phyloP scores from a whole-genome alignment of 2,888 invertebrate genomes.

The Zhengitettix transpicula region DNA sequence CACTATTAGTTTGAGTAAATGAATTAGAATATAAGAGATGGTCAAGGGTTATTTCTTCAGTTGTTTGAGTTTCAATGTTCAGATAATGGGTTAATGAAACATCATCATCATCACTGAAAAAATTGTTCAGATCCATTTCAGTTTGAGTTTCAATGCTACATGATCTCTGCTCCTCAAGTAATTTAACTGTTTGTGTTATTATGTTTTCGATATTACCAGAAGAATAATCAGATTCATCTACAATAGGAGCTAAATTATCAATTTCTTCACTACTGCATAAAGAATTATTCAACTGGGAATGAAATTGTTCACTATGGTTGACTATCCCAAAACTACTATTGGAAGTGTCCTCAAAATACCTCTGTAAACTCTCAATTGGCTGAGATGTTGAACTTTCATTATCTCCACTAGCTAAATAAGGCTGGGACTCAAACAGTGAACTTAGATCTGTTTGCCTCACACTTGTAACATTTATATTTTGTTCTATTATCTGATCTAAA shows the following conservation, averaged over 20 bases:
- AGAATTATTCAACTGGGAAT: neutral
- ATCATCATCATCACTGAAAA: constrained; percentile 11
- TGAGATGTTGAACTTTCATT: constrained; percentile 16
- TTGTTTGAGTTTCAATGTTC: constrained; percentile 20
- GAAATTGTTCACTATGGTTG: neutral
- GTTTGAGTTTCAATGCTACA: constrained; percentile 45
- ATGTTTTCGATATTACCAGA: constrained; percentile 16
- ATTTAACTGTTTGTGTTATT: constrained; percentile 1
- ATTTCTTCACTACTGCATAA: constrained; percentile 17
- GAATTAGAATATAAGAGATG: constrained; percentile 29
- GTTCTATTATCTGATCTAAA: constrained; percentile 15
- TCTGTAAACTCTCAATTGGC: constrained; percentile 12
- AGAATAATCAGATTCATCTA: constrained; percentile 22
- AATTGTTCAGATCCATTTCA: constrained; percentile 22
- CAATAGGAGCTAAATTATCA: constrained; percentile 17
- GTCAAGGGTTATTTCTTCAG: constrained; percentile 26
- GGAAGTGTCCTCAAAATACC: constrained; percentile 8
- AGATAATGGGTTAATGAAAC: constrained; percentile 9
- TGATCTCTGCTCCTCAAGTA: constrained; percentile 21
- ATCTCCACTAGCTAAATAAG: neutral
- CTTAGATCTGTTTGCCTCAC: constrained; percentile 20
- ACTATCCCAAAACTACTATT: constrained; percentile 3
- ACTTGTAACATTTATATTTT: constrained; percentile 18
- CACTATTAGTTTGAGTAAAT: constrained; percentile 37
- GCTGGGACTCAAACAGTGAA: constrained; percentile 5